phyloP scores from a whole-genome alignment of 2,113 vertebrate species.

The Ctenodactylus gundi region DNA sequence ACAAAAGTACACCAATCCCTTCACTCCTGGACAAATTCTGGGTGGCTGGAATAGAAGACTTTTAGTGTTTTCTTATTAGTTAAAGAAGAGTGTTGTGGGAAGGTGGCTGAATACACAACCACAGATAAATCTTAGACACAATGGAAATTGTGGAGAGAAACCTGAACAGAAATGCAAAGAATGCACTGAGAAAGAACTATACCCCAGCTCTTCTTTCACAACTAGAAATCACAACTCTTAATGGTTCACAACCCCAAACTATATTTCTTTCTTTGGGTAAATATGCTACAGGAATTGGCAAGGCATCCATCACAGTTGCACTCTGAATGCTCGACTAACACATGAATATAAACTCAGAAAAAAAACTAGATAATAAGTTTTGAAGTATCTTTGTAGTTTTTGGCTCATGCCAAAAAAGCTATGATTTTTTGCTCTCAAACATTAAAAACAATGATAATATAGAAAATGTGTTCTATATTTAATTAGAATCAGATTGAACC shows the following conservation, averaged over 20 bases:
- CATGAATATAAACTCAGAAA: not conserved
- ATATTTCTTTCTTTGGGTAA: not conserved
- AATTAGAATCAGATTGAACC: not conserved
- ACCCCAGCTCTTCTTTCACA: not conserved
- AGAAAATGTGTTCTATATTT: not conserved
- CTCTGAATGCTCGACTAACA: not conserved
- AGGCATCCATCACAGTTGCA: not conserved
- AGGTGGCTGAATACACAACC: not conserved
- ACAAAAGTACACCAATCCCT: not conserved
- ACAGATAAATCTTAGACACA: not conserved
- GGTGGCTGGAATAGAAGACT: not conserved
- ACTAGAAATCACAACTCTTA: not conserved
- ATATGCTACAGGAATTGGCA: not conserved
- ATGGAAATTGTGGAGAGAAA: not conserved
- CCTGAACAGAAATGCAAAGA: not conserved
- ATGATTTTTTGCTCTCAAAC: not conserved
- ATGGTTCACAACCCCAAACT: not conserved
- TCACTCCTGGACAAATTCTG: not conserved
- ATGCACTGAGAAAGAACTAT: not conserved
- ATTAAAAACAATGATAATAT: not conserved
- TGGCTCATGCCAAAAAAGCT: not conserved
- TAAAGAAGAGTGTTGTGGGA: not conserved
- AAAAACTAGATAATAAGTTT: slow-evolving; percentile 36
- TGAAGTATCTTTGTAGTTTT: not conserved
- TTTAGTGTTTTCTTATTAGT: not conserved